These are phyloP conservation scores for Chloebia gouldiae DNA, from an alignment of 2,113 vertebrate species.

Conservation along the genomic window DNA sequence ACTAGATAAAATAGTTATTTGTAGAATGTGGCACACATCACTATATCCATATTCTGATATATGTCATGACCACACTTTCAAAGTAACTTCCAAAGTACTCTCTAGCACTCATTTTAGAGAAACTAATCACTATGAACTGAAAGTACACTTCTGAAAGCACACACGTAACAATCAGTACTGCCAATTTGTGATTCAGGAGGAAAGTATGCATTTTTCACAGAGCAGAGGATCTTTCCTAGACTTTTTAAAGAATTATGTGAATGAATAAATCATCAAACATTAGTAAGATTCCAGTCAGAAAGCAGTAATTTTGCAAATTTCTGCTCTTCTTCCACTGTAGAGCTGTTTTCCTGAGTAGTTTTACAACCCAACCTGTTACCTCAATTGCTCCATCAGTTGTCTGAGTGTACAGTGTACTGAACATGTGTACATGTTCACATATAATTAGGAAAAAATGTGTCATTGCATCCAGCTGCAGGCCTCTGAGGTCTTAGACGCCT, in stretches of 20 bases:
- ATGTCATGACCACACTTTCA: neutral
- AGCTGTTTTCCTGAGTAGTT: neutral
- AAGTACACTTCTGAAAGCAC: neutral
- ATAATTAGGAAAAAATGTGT: neutral
- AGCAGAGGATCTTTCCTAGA: neutral
- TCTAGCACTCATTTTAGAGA: neutral
- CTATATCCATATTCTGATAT: neutral
- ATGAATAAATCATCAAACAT: neutral
- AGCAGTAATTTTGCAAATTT: neutral
- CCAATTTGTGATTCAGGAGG: conserved; percentile 28
- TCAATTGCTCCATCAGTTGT: neutral
- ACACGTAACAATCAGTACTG: neutral
- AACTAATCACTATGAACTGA: neutral
- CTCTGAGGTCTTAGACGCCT: neutral
- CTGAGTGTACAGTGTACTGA: neutral
- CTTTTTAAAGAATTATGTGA: neutral
- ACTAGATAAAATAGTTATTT: neutral
- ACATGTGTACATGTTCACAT: neutral
- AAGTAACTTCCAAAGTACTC: neutral
- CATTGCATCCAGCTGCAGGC: neutral
- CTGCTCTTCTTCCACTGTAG: neutral
- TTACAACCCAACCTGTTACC: neutral
- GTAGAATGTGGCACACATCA: neutral
- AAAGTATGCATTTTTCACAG: conserved; percentile 1
- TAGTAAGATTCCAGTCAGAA: neutral